phyloP scores from a whole-genome alignment of 2,888 invertebrate species.

The Rhagophthalmus giganteus region DNA sequence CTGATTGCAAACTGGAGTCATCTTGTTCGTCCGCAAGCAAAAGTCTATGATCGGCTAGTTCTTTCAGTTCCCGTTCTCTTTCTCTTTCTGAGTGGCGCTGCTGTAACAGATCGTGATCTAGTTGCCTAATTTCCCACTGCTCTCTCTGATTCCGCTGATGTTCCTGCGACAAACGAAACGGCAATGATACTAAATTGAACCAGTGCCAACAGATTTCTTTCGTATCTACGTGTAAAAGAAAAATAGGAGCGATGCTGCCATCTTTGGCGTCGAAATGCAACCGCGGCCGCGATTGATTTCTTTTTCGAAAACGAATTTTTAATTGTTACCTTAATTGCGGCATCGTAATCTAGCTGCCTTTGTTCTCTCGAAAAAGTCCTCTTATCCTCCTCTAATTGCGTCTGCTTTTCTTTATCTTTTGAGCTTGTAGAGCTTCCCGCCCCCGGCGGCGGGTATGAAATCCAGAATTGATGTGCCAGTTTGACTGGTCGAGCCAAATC shows the following conservation, averaged over 20 bases:
- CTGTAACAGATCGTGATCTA: constrained; percentile 64
- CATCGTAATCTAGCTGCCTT: constrained; percentile 65
- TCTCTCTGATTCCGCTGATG: constrained; percentile 63
- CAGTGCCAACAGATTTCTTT: not conserved
- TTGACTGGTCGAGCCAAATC: constrained; percentile 53
- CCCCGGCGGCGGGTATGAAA: constrained; percentile 80
- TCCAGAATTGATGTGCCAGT: constrained; percentile 88
- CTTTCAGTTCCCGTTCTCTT: constrained; percentile 61
- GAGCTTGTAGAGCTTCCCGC: constrained; percentile 65
- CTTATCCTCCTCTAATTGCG: constrained; percentile 60
- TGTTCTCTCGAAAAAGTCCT: constrained; percentile 60
- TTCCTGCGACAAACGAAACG: constrained; percentile 44
- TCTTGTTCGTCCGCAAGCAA: constrained; percentile 47
- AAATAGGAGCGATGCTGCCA: constrained; percentile 1
- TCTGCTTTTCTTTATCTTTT: constrained; percentile 65
- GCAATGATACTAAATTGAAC: not conserved
- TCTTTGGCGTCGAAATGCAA: not conserved
- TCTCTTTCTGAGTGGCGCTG: constrained; percentile 65
- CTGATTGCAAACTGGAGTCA: constrained; percentile 45
- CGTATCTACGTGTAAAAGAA: not conserved
- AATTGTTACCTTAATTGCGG: constrained; percentile 59
- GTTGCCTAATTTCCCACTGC: constrained; percentile 62
- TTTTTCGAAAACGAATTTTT: constrained; percentile 2
- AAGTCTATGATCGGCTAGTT: constrained; percentile 56
- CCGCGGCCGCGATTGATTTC: not conserved